Conservation (phyloP, 2,113 vertebrate genomes). For the Paratilapia polleni region DNA sequence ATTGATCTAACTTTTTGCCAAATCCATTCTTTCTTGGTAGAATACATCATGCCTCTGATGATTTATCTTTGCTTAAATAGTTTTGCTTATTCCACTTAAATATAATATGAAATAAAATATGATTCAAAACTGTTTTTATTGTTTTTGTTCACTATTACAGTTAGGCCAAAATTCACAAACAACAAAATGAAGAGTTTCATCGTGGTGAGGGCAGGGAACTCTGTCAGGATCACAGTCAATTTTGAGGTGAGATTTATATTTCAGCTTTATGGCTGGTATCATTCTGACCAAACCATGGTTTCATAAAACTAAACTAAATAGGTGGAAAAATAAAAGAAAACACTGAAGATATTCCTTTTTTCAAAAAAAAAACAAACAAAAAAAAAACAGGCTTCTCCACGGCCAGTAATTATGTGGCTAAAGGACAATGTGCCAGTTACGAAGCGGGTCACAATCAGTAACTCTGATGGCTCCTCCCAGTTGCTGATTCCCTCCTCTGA, state of each 20-base stretch:
- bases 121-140: not conserved
- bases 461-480: conserved; percentile 81
- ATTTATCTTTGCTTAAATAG: not conserved
- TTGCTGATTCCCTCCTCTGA: conserved; percentile 86
- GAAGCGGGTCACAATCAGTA: conserved; percentile 75
- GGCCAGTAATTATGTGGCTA: conserved; percentile 84
- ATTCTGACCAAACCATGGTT: not conserved
- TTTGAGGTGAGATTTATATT: conserved; percentile 84
- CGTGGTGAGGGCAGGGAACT: conserved; percentile 83
- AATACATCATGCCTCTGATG: not conserved
- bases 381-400: conserved; percentile 88
- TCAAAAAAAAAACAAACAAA: too few relatives aligned
- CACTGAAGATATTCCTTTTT: not conserved
- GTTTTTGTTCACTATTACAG: conserved; percentile 67
- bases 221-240: conserved; percentile 81
- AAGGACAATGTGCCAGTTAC: conserved; percentile 86
- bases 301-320: not conserved
- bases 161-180: conserved; percentile 85
- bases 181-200: conserved; percentile 81
- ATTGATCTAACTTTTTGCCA: not conserved
- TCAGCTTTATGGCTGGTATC: not conserved
- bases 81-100: not conserved
- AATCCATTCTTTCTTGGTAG: not conserved
- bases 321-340: too few relatives aligned
- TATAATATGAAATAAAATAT: not conserved